Evolutionary conservation across 1,140 invertebrate genomes (phyloP).

Genomic region (Drosophila lacertosa): DNA sequence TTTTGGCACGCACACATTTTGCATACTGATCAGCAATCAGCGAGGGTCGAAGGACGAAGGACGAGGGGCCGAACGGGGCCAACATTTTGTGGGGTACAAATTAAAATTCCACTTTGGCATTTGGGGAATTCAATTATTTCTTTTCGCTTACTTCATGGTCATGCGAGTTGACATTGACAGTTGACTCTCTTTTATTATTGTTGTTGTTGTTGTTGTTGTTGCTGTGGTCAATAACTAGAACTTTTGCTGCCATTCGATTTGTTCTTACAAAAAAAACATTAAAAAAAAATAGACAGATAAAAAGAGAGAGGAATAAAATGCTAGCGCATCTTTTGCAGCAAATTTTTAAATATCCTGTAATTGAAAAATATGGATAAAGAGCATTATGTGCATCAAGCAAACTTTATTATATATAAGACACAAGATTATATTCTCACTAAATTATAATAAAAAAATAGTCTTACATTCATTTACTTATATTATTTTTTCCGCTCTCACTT

Average conservation of each 20-base stretch:
- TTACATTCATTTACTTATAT: too few relatives aligned
- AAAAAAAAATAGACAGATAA: too few relatives aligned
- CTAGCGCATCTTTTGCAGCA: slow-evolving; percentile 42
- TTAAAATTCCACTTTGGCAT: slow-evolving; percentile 82
- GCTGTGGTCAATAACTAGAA: slow-evolving; percentile 65
- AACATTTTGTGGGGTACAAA: slow-evolving; percentile 51
- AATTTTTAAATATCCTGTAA: slow-evolving; percentile 3
- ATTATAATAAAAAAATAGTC: too few relatives aligned
- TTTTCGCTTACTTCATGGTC: slow-evolving; percentile 54
- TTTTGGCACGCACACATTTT: slow-evolving; percentile 81
- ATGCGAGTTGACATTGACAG: slow-evolving; percentile 73
- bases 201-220: slow-evolving; percentile 1
- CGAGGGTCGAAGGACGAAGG: slow-evolving; percentile 11
- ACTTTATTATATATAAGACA: too few relatives aligned
- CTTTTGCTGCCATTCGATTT: slow-evolving; percentile 25
- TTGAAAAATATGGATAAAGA: not conserved
- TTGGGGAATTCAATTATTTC: slow-evolving; percentile 81
- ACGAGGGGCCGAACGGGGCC: not conserved
- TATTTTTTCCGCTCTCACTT: too few relatives aligned
- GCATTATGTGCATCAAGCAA: not conserved
- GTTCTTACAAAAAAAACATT: too few relatives aligned
- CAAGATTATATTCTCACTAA: too few relatives aligned
- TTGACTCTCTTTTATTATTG: slow-evolving; percentile 36
- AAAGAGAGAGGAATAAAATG: slow-evolving; percentile 22
- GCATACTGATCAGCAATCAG: slow-evolving; percentile 82